Conservation (phyloP, 1,140 invertebrate genomes). For the Macrotrachela quadricornifera region DNA sequence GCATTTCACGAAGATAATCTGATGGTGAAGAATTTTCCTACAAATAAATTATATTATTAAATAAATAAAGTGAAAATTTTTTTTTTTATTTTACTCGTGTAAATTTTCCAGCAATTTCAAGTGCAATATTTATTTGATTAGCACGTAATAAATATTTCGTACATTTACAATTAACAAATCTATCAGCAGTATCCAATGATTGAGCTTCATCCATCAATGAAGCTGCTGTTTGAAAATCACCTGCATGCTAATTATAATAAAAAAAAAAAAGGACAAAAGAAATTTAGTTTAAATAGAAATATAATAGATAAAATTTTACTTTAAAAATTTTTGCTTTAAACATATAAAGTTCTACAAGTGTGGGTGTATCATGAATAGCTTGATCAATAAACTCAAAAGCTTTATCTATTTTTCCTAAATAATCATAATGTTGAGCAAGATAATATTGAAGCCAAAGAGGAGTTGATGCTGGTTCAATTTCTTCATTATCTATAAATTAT, state of each 20-base stretch:
- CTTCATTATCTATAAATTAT: background rate
- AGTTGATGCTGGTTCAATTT: conserved; percentile 66
- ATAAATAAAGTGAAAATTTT: too few species aligned
- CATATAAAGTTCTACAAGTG: conserved; percentile 86
- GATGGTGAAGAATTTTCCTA: conserved; percentile 67
- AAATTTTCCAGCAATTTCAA: conserved; percentile 90
- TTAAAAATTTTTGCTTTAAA: conserved; percentile 91
- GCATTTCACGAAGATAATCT: conserved; percentile 98
- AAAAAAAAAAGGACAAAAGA: too few species aligned
- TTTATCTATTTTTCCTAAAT: conserved; percentile 52
- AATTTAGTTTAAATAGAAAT: too few species aligned
- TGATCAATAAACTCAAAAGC: conserved; percentile 44
- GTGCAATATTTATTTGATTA: conserved; percentile 71
- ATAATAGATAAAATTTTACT: too few species aligned
- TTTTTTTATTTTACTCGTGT: conserved; percentile 53
- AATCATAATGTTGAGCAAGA: conserved; percentile 85
- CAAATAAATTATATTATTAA: too few species aligned
- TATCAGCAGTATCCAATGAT: conserved; percentile 85
- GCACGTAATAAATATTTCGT: conserved; percentile 90
- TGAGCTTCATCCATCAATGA: conserved; percentile 86
- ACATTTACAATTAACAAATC: conserved; percentile 96
- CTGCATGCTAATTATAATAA: conserved; percentile 48
- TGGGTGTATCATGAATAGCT: conserved; percentile 70
- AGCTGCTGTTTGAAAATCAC: conserved; percentile 69
- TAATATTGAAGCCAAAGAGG: conserved; percentile 86